A percentile compares a stretch with the other conserved stretches of the same genome.
Evolutionary conservation across 1,140 invertebrate species (phyloP).

Genomic region (Belonocnema kinseyi): DNA sequence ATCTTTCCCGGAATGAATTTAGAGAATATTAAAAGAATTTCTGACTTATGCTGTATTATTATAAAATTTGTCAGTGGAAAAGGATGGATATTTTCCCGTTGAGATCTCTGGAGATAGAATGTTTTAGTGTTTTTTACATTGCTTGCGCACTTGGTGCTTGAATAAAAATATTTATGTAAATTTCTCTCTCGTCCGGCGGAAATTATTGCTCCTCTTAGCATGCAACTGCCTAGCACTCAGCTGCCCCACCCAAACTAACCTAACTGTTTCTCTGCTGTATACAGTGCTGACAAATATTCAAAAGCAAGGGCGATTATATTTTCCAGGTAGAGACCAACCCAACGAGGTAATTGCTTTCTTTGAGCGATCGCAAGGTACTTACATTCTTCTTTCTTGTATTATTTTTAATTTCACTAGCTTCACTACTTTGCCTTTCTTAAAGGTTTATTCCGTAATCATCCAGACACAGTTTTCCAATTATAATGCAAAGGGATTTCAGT

Average conservation of each 20-base stretch:
- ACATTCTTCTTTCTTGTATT: not conserved
- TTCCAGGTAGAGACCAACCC: constrained; percentile 8
- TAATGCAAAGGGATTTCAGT: no score
- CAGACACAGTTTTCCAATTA: no score
- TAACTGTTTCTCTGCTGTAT: constrained; percentile 25
- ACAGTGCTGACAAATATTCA: constrained; percentile 42
- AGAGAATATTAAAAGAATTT: no score
- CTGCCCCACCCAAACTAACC: not conserved
- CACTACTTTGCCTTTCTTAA: no score
- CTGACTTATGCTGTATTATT: no score
- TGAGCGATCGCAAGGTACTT: constrained; percentile 23
- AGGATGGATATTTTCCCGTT: not conserved
- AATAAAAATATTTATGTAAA: constrained; percentile 44
- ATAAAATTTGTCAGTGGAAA: not conserved
- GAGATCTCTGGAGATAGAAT: not conserved
- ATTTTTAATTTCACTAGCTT: not conserved
- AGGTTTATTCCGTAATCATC: no score
- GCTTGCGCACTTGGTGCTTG: not conserved
- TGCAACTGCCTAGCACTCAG: constrained; percentile 22
- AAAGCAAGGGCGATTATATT: constrained; percentile 41
- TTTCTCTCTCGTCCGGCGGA: constrained; percentile 32
- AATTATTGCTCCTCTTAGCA: constrained; percentile 39
- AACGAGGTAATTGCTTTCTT: constrained; percentile 48
- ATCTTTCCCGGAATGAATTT: no score
- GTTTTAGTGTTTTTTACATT: constrained; percentile 32